A percentile compares a stretch with the other conserved stretches of the same genome.
Conservation (phyloP, 2,797 vertebrate species). For the Echeneis naucrates region DNA sequence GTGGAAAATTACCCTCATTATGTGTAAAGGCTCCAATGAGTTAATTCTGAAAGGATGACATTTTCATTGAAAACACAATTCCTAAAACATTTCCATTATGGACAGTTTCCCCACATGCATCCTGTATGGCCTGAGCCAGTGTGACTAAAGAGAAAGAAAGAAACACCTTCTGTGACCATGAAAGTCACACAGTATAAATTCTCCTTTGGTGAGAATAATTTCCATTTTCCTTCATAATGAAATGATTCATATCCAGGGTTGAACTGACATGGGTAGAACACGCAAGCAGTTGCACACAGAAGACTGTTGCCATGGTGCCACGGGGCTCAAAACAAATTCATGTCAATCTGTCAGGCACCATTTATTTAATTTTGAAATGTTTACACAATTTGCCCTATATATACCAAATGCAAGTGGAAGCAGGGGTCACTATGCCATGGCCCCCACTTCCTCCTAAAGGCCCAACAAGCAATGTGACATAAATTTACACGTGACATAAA, state of each 20-base stretch:
- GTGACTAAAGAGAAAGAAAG: slow-evolving; percentile 57
- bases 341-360: slow-evolving; percentile 7
- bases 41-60: slow-evolving; percentile 46
- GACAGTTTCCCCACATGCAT: slow-evolving; percentile 52
- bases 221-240: slow-evolving; percentile 20
- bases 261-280: background rate
- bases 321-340: slow-evolving; percentile 9
- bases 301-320: slow-evolving; percentile 25
- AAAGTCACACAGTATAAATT: too few species aligned
- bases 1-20: slow-evolving; percentile 15
- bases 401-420: background rate
- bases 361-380: background rate
- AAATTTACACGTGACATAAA: too few species aligned
- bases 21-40: slow-evolving; percentile 37
- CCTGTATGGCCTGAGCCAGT: slow-evolving; percentile 61
- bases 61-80: slow-evolving; percentile 59
- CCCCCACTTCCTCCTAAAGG: background rate
- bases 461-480: background rate
- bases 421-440: background rate
- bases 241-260: slow-evolving; percentile 13
- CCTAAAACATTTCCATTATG: slow-evolving; percentile 58
- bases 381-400: background rate
- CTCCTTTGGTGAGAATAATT: too few species aligned
- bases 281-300: background rate
- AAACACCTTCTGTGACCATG: slow-evolving; percentile 25